phyloP scores from a whole-genome alignment of 2,888 invertebrate species.

The Ophion slaviceki region DNA sequence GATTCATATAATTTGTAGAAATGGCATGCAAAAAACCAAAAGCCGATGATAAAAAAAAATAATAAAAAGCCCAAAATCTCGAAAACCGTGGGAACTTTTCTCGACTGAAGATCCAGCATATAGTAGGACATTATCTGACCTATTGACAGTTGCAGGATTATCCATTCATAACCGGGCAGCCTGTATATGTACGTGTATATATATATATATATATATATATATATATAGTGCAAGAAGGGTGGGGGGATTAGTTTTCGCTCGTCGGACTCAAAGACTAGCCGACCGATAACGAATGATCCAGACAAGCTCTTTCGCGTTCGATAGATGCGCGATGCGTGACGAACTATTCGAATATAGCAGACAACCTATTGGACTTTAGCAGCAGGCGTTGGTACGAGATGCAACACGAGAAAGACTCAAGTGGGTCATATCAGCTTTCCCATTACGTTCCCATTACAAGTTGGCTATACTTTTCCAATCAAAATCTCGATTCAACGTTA shows the following conservation, averaged over 20 bases:
- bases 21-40: no score
- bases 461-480: slow-evolving; percentile 29
- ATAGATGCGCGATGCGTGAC: slow-evolving; percentile 54
- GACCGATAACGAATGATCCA: slow-evolving; percentile 37
- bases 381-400: slow-evolving; percentile 3
- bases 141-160: no score
- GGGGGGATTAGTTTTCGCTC: slow-evolving; percentile 2
- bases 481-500: slow-evolving; percentile 28
- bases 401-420: slow-evolving; percentile 29
- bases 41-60: no score
- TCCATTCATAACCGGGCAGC: no score
- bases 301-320: slow-evolving; percentile 42
- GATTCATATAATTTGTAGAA: no score
- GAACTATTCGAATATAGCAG: slow-evolving; percentile 41
- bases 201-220: no score
- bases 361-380: slow-evolving; percentile 44
- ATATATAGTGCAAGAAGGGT: no score
- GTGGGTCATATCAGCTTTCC: slow-evolving; percentile 50
- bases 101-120: no score
- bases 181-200: no score
- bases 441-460: slow-evolving; percentile 51
- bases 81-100: no score
- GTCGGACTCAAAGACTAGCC: slow-evolving; percentile 12
- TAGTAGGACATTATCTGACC: no score
- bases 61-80: no score